Conservation (phyloP, 1,140 invertebrate genomes). For the Cheumatopsyche charites region DNA sequence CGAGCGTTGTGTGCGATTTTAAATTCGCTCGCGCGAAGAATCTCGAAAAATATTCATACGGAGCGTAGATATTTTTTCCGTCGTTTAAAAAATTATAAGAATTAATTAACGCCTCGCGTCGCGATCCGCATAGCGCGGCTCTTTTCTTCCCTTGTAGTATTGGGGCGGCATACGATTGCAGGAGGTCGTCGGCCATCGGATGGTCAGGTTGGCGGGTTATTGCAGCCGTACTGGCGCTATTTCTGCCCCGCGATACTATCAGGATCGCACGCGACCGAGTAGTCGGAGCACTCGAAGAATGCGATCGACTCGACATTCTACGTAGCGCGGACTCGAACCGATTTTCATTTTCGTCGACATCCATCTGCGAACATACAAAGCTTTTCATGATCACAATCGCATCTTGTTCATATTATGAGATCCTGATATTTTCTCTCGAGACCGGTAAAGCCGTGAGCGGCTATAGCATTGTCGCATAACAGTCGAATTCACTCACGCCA, state of each 20-base stretch:
- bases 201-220: constrained; percentile 26
- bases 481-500: too few relatives aligned
- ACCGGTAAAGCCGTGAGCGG: too few relatives aligned
- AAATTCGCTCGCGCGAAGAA: too few relatives aligned
- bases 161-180: constrained; percentile 30
- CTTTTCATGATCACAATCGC: too few relatives aligned
- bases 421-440: too few relatives aligned
- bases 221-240: constrained; percentile 46
- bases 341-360: too few relatives aligned
- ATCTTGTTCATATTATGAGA: too few relatives aligned
- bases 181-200: constrained; percentile 26
- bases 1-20: too few relatives aligned
- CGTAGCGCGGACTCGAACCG: too few relatives aligned
- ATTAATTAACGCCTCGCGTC: constrained; percentile 7
- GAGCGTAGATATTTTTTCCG: background rate
- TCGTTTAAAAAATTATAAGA: background rate
- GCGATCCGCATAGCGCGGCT: constrained; percentile 26
- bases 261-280: constrained; percentile 35
- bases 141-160: constrained; percentile 24
- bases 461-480: too few relatives aligned
- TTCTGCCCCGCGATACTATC: constrained; percentile 48
- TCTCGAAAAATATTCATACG: too few relatives aligned
- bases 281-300: constrained; percentile 19
- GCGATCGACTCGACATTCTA: background rate
- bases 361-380: too few relatives aligned